phyloP scores from a whole-genome alignment of 2,797 vertebrate genomes.

The Gymnothorax reevesii region DNA sequence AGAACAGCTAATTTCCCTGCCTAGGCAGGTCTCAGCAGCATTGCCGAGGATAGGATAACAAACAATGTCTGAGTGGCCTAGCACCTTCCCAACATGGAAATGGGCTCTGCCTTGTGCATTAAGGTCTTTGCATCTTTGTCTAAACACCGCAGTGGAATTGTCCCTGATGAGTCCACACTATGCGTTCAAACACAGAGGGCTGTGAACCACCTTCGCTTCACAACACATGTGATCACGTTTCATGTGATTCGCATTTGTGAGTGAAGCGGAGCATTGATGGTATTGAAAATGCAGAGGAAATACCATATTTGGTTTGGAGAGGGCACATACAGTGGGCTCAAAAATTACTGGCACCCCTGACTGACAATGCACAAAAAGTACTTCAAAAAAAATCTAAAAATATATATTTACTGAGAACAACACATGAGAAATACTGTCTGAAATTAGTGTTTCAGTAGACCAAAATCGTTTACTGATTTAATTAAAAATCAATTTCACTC shows the following conservation, averaged over 20 bases:
- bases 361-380: too few species aligned
- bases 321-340: too few species aligned
- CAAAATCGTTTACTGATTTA: too few species aligned
- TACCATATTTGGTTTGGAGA: not conserved
- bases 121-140: not conserved
- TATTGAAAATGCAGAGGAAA: not conserved
- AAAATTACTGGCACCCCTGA: too few species aligned
- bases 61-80: not conserved
- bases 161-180: not conserved
- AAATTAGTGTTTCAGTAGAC: too few species aligned
- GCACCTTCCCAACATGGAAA: not conserved
- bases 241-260: not conserved
- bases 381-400: too few species aligned
- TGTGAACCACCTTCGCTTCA: not conserved
- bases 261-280: not conserved
- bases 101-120: not conserved
- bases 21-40: too few species aligned
- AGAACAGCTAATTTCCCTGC: not conserved
- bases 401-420: too few species aligned
- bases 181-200: not conserved
- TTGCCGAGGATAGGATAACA: not conserved
- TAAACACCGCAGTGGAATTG: not conserved
- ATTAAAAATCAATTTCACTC: too few species aligned
- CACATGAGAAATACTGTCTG: not conserved
- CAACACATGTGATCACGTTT: not conserved